Conservation (phyloP, 2,888 invertebrate genomes). For the Andrena marginata region DNA sequence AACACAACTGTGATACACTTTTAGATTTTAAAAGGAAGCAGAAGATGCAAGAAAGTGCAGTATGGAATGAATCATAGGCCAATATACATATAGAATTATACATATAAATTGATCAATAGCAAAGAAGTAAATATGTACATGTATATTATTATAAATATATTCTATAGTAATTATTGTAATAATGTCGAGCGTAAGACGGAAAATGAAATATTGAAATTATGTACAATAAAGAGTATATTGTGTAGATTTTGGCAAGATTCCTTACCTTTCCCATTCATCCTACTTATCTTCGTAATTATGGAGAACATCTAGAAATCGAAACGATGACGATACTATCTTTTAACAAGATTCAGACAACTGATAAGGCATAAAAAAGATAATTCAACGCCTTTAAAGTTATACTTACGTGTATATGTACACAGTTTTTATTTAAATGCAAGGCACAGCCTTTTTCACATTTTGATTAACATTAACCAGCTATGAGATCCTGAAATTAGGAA, state of each 20-base stretch:
- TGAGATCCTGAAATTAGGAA: slow-evolving; percentile 30
- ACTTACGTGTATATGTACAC: not conserved
- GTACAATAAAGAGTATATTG: slow-evolving; percentile 83
- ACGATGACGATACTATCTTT: not conserved
- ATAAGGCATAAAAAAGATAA: slow-evolving; percentile 11
- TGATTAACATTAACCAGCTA: not conserved
- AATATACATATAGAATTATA: slow-evolving; percentile 70
- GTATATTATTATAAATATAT: slow-evolving; percentile 84
- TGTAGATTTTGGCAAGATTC: slow-evolving; percentile 70
- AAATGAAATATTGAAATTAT: slow-evolving; percentile 80
- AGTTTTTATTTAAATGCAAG: slow-evolving; percentile 7
- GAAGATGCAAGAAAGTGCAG: slow-evolving; percentile 73
- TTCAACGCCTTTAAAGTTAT: slow-evolving; percentile 3
- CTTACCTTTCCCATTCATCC: slow-evolving; percentile 6
- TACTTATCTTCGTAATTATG: too few species aligned
- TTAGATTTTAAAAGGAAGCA: slow-evolving; percentile 78
- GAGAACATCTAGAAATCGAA: not conserved
- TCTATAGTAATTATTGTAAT: slow-evolving; percentile 82
- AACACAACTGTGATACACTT: slow-evolving; percentile 85
- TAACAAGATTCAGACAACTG: not conserved
- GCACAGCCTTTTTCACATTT: not conserved
- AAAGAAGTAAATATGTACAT: slow-evolving; percentile 80
- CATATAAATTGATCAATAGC: slow-evolving; percentile 78
- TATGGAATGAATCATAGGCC: slow-evolving; percentile 78
- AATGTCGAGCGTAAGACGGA: slow-evolving; percentile 76